Percentiles rank a stretch among this genome's conserved stretches.
phyloP scores from a whole-genome alignment of 2,113 vertebrate genomes.

The Vombatus ursinus region DNA sequence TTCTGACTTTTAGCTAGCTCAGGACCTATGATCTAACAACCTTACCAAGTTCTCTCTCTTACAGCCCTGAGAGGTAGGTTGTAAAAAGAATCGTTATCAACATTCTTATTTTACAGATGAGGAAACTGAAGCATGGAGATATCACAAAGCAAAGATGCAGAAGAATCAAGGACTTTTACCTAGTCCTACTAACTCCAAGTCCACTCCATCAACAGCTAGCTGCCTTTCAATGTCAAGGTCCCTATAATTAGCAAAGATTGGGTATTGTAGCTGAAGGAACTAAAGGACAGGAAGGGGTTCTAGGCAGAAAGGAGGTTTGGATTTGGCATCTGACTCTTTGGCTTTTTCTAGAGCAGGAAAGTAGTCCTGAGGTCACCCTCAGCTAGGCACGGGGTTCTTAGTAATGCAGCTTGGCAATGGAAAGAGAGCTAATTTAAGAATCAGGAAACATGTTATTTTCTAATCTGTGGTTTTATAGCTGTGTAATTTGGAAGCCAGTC shows the following conservation, averaged over 20 bases:
- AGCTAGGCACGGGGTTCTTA: background rate
- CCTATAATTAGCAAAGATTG: background rate
- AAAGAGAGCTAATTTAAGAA: background rate
- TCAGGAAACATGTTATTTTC: background rate
- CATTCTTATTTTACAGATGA: background rate
- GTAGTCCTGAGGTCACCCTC: background rate
- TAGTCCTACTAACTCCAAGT: background rate
- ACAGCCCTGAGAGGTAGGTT: background rate
- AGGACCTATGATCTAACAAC: background rate
- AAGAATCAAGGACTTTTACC: background rate
- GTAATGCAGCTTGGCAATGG: background rate
- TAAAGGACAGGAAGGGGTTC: background rate
- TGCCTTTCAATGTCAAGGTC: background rate
- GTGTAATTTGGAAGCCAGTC: background rate
- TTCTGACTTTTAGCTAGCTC: background rate
- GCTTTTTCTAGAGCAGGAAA: background rate
- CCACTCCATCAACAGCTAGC: background rate
- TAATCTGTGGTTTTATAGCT: background rate
- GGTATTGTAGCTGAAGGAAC: background rate
- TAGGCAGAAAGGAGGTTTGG: background rate
- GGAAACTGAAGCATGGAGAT: background rate
- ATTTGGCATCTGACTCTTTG: background rate
- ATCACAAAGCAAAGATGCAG: background rate
- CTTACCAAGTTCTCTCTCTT: background rate
- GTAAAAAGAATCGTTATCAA: background rate